Evolutionary conservation across 2,888 invertebrate genomes (phyloP), one percentile per base, ranked within the genome.

Genomic region (Hymenopus coronatus): DNA sequence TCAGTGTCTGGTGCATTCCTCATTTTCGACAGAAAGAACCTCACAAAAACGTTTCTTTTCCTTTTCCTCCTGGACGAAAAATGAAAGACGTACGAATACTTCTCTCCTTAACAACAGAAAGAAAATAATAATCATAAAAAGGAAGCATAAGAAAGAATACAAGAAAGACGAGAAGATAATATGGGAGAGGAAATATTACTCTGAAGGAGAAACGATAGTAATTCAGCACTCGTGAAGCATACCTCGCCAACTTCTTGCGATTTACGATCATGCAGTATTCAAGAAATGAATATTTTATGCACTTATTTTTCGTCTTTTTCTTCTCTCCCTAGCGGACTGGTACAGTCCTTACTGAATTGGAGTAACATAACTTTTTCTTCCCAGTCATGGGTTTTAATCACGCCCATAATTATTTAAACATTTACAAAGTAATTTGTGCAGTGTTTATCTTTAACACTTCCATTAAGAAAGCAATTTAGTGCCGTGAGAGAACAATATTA

Each of bases 251-350:
- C 8, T 70, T 15, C 70, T 86, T 20, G 85, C 85, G 85, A 85
- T 54, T 85, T 85, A 54, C 54, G 84, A 85, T n/a, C 85, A 85
- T 54, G 54, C 81, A 85, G 46, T n/a, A 85, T 46, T 85, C 46
- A 81, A 86, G 28, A 81, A 86, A 86, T 86, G 70, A 86, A 86
- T 86, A 86, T 81, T 86, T 86, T 86, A 86, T 28, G 25, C 28
- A 81, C 28, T 70, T 86, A 28, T 81, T 28, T 25, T 81, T 86
- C 28, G 12, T 81, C 54, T 25, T 70, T 70, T 70, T 70, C 54
- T 70, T 70, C 20, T 9, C 83, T 27, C 0, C 27, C 20, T 30
- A 28, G 28, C 30, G 15, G n/a, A 20, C 83, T 83, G 40, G 54
- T 70, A 70, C 54, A 70, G 54, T 70, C 54, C 54, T 70, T 15